These are phyloP conservation scores for Chalcis sispes DNA, from an alignment of 2,888 invertebrate genomes.

Conservation along the genomic window DNA sequence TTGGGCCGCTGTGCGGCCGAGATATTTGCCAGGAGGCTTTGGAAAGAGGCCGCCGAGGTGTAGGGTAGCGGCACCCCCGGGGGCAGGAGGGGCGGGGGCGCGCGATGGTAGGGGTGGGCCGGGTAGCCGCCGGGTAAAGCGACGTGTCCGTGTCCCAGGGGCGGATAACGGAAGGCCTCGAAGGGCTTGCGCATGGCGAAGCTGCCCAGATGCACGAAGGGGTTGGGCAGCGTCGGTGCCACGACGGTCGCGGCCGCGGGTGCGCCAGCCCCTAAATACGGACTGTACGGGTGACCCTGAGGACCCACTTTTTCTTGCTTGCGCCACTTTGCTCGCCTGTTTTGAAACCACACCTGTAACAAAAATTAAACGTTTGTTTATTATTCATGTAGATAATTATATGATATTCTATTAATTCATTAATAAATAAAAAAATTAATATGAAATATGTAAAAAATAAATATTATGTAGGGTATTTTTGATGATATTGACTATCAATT, in stretches of 20 bases:
- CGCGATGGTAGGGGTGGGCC: slow-evolving; percentile 79
- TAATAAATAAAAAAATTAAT: no score
- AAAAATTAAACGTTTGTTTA: neutral
- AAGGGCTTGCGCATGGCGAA: slow-evolving; percentile 81
- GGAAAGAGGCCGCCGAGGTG: slow-evolving; percentile 83
- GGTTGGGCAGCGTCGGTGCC: slow-evolving; percentile 88
- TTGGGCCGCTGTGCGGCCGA: slow-evolving; percentile 73
- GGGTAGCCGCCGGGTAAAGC: slow-evolving; percentile 79
- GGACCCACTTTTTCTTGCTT: slow-evolving; percentile 95
- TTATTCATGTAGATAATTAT: neutral
- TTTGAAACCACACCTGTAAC: slow-evolving; percentile 95
- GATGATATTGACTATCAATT: no score
- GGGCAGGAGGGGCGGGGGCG: slow-evolving; percentile 81
- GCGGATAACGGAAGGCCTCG: slow-evolving; percentile 85
- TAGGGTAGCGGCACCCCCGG: slow-evolving; percentile 79
- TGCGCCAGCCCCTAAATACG: slow-evolving; percentile 84
- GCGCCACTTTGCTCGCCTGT: slow-evolving; percentile 95
- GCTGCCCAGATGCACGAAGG: slow-evolving; percentile 84
- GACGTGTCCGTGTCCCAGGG: slow-evolving; percentile 78
- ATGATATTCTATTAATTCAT: no score
- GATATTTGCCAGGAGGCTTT: slow-evolving; percentile 89
- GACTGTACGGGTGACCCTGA: slow-evolving; percentile 92
- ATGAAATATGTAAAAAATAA: no score
- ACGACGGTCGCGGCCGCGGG: slow-evolving; percentile 83
- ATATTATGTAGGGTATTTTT: no score